Percentiles rank a stretch among this genome's conserved stretches.
These are phyloP conservation scores for Graptemys geographica DNA, from an alignment of 2,797 vertebrate species.

Conservation along the genomic window DNA sequence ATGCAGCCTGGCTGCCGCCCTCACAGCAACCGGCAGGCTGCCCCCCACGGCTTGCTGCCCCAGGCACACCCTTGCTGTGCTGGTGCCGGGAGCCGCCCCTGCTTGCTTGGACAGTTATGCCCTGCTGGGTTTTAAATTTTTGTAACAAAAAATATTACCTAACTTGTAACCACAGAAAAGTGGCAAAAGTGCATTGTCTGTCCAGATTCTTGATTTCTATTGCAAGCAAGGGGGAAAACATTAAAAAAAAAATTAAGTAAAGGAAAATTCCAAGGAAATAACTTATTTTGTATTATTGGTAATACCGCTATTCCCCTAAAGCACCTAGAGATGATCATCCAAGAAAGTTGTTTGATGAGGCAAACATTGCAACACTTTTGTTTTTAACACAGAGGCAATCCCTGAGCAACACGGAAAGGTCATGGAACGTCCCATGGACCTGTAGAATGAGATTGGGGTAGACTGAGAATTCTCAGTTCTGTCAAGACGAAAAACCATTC, in stretches of 20 bases:
- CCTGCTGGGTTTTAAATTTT: background rate
- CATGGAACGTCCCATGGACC: background rate
- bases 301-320: background rate
- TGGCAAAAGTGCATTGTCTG: background rate
- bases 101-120: background rate
- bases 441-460: background rate
- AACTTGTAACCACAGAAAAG: background rate
- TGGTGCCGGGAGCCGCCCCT: no score
- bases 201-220: background rate
- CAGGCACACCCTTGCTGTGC: no score
- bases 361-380: background rate
- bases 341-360: background rate
- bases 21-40: no score
- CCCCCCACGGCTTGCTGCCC: no score
- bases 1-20: no score
- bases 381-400: background rate
- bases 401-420: background rate
- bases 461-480: background rate
- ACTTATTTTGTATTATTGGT: background rate
- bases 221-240: background rate
- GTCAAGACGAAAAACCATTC: background rate
- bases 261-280: background rate
- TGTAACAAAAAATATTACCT: background rate
- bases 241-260: background rate
- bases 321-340: background rate